Conservation (phyloP, 2,797 vertebrate species). For the Chaunax sp. region DNA sequence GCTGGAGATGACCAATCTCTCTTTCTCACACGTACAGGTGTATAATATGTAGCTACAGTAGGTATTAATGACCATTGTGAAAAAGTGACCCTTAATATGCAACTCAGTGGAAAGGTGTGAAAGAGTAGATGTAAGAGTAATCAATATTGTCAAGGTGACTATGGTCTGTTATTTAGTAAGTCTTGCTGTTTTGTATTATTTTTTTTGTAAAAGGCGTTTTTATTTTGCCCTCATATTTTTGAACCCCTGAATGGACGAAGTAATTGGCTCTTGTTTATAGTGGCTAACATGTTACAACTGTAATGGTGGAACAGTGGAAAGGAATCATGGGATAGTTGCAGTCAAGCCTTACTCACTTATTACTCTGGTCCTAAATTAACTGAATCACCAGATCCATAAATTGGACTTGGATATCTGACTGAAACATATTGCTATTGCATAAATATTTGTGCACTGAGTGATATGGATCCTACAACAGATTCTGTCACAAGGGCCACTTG, state of each 20-base stretch:
- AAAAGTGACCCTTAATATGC: slow-evolving; percentile 86
- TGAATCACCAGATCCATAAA: slow-evolving; percentile 37
- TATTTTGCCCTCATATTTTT: slow-evolving; percentile 44
- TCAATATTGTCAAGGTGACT: slow-evolving; percentile 80
- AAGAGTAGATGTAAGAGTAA: slow-evolving; percentile 79
- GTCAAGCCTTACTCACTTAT: slow-evolving; percentile 57
- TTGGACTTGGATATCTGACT: slow-evolving; percentile 34
- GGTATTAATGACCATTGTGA: slow-evolving; percentile 83
- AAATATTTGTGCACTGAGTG: slow-evolving; percentile 47
- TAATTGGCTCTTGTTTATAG: slow-evolving; percentile 64
- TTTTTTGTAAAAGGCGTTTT: slow-evolving; percentile 37
- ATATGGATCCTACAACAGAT: slow-evolving; percentile 39
- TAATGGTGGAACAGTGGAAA: slow-evolving; percentile 26
- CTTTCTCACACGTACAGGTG: slow-evolving; percentile 71
- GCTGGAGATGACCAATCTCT: slow-evolving; percentile 57
- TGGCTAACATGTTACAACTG: slow-evolving; percentile 26
- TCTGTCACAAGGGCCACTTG: slow-evolving; percentile 75
- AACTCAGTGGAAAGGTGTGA: slow-evolving; percentile 84
- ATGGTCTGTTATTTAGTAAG: slow-evolving; percentile 79
- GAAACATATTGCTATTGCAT: slow-evolving; percentile 30
- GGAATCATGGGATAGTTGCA: slow-evolving; percentile 49
- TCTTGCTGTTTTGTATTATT: slow-evolving; percentile 66
- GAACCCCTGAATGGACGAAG: slow-evolving; percentile 35
- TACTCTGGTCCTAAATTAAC: slow-evolving; percentile 50
- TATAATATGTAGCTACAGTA: slow-evolving; percentile 83